phyloP scores from a whole-genome alignment of 2,888 invertebrate species.

The Pterobdella sp. region DNA sequence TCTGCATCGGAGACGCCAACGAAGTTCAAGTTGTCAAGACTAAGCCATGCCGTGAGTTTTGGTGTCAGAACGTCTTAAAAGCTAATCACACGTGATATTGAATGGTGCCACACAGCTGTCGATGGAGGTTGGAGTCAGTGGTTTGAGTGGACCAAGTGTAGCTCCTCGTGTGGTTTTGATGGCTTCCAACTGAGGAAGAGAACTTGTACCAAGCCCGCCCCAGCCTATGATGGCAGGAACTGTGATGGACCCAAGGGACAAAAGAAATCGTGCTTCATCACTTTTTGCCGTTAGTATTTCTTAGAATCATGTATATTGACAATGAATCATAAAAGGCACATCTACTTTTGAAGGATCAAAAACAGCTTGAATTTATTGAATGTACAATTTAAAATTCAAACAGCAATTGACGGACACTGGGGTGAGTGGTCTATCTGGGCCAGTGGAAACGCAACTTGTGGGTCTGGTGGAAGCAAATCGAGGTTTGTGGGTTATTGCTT shows the following conservation, averaged over 20 bases:
- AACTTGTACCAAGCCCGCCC: conserved; percentile 29
- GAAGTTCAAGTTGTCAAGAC: conserved; percentile 23
- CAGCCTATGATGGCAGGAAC: conserved; percentile 29
- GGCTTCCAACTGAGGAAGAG: conserved; percentile 29
- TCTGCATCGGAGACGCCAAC: conserved; percentile 29
- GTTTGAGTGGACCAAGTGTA: conserved; percentile 35
- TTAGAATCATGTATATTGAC: neutral
- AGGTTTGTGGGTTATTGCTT: too few relatives aligned
- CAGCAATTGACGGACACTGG: conserved; percentile 21
- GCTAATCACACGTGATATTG: neutral
- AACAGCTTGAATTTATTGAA: neutral
- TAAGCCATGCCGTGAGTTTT: conserved; percentile 26
- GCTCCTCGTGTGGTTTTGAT: conserved; percentile 34
- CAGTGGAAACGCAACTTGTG: conserved; percentile 42
- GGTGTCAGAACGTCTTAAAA: neutral
- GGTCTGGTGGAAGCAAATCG: conserved; percentile 41
- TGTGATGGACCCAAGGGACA: conserved; percentile 29
- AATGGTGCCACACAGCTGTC: conserved; percentile 11
- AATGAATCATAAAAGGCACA: too few relatives aligned
- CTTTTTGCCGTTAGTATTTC: conserved; percentile 28
- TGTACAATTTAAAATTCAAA: neutral
- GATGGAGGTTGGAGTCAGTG: conserved; percentile 36
- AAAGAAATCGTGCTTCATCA: conserved; percentile 21
- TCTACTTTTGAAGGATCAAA: too few relatives aligned
- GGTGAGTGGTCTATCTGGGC: conserved; percentile 13